Base-by-base conservation (phyloP, 2,888 invertebrate species). In the Mesochorus sp. region DNA sequence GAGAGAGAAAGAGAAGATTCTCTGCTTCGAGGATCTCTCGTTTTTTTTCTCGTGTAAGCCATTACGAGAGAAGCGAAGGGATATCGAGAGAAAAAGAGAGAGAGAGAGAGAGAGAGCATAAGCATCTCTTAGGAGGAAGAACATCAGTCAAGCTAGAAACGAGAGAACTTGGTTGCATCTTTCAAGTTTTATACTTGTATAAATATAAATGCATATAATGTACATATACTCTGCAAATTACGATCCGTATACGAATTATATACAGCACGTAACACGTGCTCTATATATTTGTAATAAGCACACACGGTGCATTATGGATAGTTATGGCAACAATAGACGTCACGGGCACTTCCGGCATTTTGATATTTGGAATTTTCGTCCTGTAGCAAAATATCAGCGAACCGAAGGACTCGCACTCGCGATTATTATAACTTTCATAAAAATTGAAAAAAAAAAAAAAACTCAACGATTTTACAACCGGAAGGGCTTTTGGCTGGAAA, bases 71-170 rank as follows among this genome's bases (percentile, higher is more conserved):
- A 53, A 37, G 34, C 26, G 34, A 49, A 42, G 57, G 44, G 64
- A 57, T n/a, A 44, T 34, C 57, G 12, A 55, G 51, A 42, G 19
- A 49, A 19, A 28, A n/a, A 57, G 64, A 49, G 28, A 75, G 44
- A 21, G 26, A 37, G 26, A 19, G 12, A 8, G 31, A 12, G 47
- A 3, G 12, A 55, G 31, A 57, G 49, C 39, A 14, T 59, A 67
- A 61, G 59, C 42, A 51, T 39, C 64, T 66, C 49, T 51, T 51
- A 66, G 67, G 74, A 51, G 21, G 47, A 70, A 28, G 53, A 70
- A 67, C 67, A 72, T 59, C 71, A 47, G 53, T 61, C 67, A 53
- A 62, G 67, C 77, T 62, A 44, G 71, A 66, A 76, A 71, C 68
- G 49, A 42, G 71, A 71, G 66, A 72, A 49, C 67, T 66, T 61